Base-by-base conservation (phyloP, 2,797 vertebrate genomes). In the Hybognathus amarus region DNA sequence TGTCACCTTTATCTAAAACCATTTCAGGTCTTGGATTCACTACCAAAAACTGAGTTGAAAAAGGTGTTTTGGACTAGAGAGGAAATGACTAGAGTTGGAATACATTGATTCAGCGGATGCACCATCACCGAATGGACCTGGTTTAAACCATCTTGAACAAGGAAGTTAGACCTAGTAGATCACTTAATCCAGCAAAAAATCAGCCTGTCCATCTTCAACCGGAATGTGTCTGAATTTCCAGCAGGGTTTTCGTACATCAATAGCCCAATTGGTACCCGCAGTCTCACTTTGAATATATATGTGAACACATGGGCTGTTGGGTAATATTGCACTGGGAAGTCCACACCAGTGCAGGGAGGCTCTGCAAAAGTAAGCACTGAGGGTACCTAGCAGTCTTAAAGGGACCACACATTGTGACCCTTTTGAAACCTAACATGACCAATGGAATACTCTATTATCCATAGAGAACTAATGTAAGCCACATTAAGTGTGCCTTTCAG, bases 161-260 rank as follows among this genome's bases (percentile, higher is more conserved):
- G n/a, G 9, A 40, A 61, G 36, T 77, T 59, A 77, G 9, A 27
- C 22, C 5, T 18, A 15, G 50, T 36, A 75, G 20, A 36, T 27
- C n/a, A 20, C 6, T 40, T 66, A 38, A 66, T 66, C 9, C 36
- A 61, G 74, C 74, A 68, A 40, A 20, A 79, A 79, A 40, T 36
- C 33, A 27, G 15, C 50, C 3, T 40, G 17, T 68, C 36, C 38
- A 80, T 38, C 50, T 70, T 56, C 15, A 17, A 27, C 40, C 61
- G 54, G 79, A 17, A n/a, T 61, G 12, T 7, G 27, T n/a, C 1
- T 47, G 2, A 67, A 50, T 71, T 71, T 47, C 68, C 38, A 80
- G 54, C 79, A 80, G 27, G 27, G 83, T 90, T 64, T 42, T 66
- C 61, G 56, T 45, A 15, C 11, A 40, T 40, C 33, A 59, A 6